A percentile compares a stretch with the other conserved stretches of the same genome.
Conservation (phyloP, 2,888 invertebrate species). For the Himalopsyche japonica region DNA sequence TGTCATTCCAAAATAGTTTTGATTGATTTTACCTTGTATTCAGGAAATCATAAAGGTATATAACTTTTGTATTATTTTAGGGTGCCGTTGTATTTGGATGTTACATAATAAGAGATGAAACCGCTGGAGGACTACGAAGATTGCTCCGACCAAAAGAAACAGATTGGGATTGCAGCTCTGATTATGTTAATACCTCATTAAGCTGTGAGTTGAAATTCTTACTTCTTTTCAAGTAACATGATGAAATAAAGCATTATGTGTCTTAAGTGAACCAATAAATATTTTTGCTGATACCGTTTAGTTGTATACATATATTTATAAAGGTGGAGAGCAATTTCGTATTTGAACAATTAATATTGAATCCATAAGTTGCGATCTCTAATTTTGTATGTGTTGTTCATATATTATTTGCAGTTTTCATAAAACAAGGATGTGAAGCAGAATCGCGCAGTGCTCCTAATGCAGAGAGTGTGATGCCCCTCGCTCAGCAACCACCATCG, state of each 20-base stretch:
- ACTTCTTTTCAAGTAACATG: background rate
- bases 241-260: no score
- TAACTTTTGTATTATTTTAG: constrained; percentile 48
- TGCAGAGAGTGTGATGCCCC: constrained; percentile 49
- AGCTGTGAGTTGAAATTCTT: constrained; percentile 57
- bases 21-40: no score
- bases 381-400: no score
- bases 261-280: no score
- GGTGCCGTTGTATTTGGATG: constrained; percentile 63
- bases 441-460: constrained; percentile 63
- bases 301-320: no score
- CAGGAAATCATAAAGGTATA: background rate
- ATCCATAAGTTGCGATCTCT: background rate
- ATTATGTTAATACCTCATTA: constrained; percentile 62
- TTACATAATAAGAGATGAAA: constrained; percentile 64
- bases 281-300: no score
- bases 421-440: constrained; percentile 67
- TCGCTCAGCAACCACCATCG: constrained; percentile 50
- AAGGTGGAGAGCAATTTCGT: background rate
- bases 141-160: constrained; percentile 48
- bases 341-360: background rate
- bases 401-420: constrained; percentile 55
- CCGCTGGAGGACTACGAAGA: constrained; percentile 54
- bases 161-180: constrained; percentile 58
- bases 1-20: no score